phyloP scores from a whole-genome alignment of 2,113 vertebrate genomes.

The Loxodonta africana region DNA sequence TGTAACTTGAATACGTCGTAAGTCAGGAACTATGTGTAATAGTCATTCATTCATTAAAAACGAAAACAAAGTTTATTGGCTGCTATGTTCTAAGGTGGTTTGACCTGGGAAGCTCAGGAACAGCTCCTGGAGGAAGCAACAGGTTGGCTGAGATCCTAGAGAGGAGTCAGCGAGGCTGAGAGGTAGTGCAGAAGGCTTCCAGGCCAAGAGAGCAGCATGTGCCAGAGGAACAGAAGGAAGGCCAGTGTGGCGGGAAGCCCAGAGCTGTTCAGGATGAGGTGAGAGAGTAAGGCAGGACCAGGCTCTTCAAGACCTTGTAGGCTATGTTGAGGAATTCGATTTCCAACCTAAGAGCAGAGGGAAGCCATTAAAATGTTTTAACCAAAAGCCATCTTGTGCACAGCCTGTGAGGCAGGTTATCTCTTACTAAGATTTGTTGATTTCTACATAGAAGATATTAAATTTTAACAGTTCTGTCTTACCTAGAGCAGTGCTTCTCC shows the following conservation, averaged over 20 bases:
- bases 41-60: background rate
- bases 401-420: background rate
- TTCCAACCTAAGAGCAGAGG: background rate
- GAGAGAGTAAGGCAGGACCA: background rate
- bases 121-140: background rate
- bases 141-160: background rate
- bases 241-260: background rate
- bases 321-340: background rate
- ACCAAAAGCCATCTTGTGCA: background rate
- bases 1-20: no score
- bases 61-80: background rate
- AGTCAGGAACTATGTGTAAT: background rate
- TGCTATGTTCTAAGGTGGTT: background rate
- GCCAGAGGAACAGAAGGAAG: background rate
- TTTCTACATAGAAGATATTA: slow-evolving; percentile 1
- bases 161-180: background rate
- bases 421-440: background rate
- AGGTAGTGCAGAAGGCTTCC: background rate
- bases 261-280: rapidly evolving
- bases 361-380: background rate
- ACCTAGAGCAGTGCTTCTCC: background rate
- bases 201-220: background rate
- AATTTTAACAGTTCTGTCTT: background rate
- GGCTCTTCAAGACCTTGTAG: background rate
- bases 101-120: background rate